Conservation (phyloP, 2,113 vertebrate genomes). For the Platysteira castanea region DNA sequence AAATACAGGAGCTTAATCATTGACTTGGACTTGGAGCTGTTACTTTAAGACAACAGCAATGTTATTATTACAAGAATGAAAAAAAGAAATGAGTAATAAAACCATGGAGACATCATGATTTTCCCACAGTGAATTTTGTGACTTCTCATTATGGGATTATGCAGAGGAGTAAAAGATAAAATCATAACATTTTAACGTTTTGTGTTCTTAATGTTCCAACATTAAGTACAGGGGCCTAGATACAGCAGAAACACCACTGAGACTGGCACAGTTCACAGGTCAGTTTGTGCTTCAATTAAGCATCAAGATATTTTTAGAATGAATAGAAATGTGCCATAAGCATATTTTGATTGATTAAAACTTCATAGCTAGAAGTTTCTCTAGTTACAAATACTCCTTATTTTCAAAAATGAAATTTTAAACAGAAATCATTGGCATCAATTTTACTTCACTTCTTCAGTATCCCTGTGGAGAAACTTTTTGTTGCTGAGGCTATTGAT, state of each 20-base stretch:
- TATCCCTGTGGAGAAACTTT: not conserved
- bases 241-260: not conserved
- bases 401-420: not conserved
- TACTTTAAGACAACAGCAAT: not conserved
- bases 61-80: not conserved
- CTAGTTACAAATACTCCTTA: not conserved
- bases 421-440: not conserved
- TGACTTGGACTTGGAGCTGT: not conserved
- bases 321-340: not conserved
- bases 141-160: not conserved
- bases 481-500: not conserved
- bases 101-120: not conserved
- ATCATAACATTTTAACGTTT: not conserved
- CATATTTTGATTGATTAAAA: not conserved
- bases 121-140: constrained; percentile 3
- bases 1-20: not conserved
- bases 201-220: not conserved
- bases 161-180: not conserved
- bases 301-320: not conserved
- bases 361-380: not conserved
- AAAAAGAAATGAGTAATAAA: not conserved
- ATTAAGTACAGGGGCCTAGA: not conserved
- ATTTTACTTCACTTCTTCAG: not conserved
- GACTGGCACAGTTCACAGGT: not conserved
- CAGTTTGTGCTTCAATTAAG: not conserved